Percentiles rank a stretch among this genome's conserved stretches.
Conservation (phyloP, 2,113 vertebrate species). For the Pachyramphus minor region DNA sequence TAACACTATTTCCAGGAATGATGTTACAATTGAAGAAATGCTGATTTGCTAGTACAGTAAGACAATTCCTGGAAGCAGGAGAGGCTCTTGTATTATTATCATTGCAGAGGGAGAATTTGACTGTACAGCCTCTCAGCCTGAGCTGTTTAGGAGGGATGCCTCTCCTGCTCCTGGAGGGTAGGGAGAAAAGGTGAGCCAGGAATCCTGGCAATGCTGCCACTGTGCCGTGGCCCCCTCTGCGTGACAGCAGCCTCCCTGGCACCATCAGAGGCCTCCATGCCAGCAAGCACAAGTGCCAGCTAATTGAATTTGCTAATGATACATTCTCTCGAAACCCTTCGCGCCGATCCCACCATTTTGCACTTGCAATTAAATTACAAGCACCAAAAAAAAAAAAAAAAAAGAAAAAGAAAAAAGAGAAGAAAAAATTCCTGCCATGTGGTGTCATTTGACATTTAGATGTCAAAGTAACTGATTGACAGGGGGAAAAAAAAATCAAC, state of each 20-base stretch:
- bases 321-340: conserved; percentile 35
- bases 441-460: conserved; percentile 67
- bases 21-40: conserved; percentile 65
- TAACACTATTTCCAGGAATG: conserved; percentile 75
- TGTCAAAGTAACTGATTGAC: conserved; percentile 64
- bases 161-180: neutral
- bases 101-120: neutral
- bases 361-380: conserved; percentile 47
- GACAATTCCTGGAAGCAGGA: conserved; percentile 70
- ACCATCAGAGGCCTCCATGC: conserved; percentile 53
- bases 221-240: neutral
- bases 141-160: neutral
- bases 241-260: conserved; percentile 44
- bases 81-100: conserved; percentile 36
- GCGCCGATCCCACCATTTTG: conserved; percentile 41
- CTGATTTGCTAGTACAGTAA: conserved; percentile 61
- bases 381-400: neutral
- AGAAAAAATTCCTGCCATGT: conserved; percentile 11
- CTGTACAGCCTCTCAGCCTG: neutral
- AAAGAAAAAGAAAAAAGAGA: too few relatives aligned
- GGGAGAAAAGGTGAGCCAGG: conserved; percentile 41
- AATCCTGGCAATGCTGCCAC: neutral
- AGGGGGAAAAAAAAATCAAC: conserved; percentile 40
- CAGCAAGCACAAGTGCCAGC: conserved; percentile 67
- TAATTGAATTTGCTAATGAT: conserved; percentile 78